Conservation (phyloP, 1,140 invertebrate species). For the Cyclargus thomasi region DNA sequence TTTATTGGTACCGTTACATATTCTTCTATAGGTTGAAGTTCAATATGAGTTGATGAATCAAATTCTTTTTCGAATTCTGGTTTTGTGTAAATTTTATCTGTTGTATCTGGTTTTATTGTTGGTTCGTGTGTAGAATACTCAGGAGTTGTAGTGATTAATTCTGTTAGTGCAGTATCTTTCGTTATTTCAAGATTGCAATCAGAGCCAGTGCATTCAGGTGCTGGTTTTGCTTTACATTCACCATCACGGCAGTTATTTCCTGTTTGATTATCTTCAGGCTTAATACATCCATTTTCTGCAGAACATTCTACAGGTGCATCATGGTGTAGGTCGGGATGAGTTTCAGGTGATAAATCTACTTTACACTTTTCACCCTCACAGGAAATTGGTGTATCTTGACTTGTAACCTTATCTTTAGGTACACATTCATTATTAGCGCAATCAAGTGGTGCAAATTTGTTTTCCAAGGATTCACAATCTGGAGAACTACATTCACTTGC, state of each 20-base stretch:
- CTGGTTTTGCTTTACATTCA: conserved; percentile 41
- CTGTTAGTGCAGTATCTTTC: not conserved
- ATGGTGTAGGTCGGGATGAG: conserved; percentile 22
- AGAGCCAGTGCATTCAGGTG: conserved; percentile 35
- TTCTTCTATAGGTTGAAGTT: not conserved
- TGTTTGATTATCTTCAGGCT: conserved; percentile 22
- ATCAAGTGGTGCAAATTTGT: conserved; percentile 23
- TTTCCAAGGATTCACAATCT: conserved; percentile 38
- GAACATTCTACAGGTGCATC: conserved; percentile 24
- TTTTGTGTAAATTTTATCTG: not conserved
- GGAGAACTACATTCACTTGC: conserved; percentile 45
- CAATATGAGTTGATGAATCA: not conserved
- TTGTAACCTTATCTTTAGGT: conserved; percentile 25
- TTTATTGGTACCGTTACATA: conserved; percentile 3
- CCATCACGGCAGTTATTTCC: conserved; percentile 44
- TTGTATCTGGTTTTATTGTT: not conserved
- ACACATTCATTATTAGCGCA: conserved; percentile 40
- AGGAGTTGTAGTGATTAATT: not conserved
- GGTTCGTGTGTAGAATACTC: not conserved
- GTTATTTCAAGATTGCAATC: conserved; percentile 26
- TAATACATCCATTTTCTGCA: conserved; percentile 31
- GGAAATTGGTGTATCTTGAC: conserved; percentile 28
- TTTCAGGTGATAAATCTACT: conserved; percentile 23
- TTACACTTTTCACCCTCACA: conserved; percentile 43
- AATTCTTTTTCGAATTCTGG: not conserved